phyloP scores from a whole-genome alignment of 2,113 vertebrate genomes.

The Eptesicus fuscus region DNA sequence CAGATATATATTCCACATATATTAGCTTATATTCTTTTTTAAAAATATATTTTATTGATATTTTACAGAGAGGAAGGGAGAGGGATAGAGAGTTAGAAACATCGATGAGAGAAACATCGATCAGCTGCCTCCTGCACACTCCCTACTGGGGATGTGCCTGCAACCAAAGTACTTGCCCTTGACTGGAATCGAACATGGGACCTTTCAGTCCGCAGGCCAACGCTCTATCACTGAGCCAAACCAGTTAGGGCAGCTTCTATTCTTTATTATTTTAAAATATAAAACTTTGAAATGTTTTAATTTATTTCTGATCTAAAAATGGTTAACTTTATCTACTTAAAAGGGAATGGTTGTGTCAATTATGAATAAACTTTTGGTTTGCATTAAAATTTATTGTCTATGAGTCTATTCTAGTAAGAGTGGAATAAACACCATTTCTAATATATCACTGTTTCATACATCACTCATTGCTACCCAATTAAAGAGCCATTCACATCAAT shows the following conservation, averaged over 20 bases:
- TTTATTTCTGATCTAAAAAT: background rate
- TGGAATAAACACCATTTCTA: background rate
- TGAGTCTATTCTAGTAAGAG: background rate
- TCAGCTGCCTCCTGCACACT: too few relatives aligned
- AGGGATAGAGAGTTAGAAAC: too few relatives aligned
- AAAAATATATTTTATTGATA: too few relatives aligned
- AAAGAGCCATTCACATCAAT: background rate
- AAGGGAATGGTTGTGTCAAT: background rate
- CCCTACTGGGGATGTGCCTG: too few relatives aligned
- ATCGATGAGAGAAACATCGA: too few relatives aligned
- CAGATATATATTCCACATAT: background rate
- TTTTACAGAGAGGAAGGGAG: too few relatives aligned
- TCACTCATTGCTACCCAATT: background rate
- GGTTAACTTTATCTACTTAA: background rate
- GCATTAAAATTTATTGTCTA: background rate
- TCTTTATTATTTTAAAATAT: background rate
- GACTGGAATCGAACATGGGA: too few relatives aligned
- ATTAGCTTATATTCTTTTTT: background rate
- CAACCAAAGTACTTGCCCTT: too few relatives aligned
- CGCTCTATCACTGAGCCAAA: too few relatives aligned
- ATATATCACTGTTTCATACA: background rate
- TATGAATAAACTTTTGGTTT: background rate
- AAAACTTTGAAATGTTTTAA: background rate
- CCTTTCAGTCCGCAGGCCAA: too few relatives aligned
- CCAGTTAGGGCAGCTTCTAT: background rate